Conservation (phyloP, 2,113 vertebrate genomes). For the Tangachromis dhanisi region DNA sequence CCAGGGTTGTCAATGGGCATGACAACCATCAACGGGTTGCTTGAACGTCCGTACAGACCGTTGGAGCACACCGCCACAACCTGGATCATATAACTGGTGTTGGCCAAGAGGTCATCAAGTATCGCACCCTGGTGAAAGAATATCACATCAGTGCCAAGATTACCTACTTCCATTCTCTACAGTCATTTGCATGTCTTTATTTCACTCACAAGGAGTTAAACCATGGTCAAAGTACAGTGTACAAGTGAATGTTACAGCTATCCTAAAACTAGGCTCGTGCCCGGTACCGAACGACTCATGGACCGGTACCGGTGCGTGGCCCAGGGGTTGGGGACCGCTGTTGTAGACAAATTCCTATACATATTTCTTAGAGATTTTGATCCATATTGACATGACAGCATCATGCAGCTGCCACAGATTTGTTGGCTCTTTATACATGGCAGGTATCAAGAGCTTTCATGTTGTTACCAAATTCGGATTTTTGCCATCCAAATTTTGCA, state of each 20-base stretch:
- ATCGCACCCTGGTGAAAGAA: constrained; percentile 84
- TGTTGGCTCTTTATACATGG: background rate
- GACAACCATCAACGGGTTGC: constrained; percentile 79
- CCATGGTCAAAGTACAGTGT: background rate
- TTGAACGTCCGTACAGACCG: constrained; percentile 84
- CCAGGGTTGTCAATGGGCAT: constrained; percentile 83
- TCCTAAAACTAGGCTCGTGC: background rate
- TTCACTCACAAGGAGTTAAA: background rate
- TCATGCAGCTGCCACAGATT: background rate
- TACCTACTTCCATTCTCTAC: background rate
- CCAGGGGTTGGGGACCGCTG: background rate
- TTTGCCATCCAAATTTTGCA: background rate
- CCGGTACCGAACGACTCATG: background rate
- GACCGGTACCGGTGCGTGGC: background rate
- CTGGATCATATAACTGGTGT: constrained; percentile 88
- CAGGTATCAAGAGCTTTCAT: background rate
- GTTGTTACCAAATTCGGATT: background rate
- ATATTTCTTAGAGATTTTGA: background rate
- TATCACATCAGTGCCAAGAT: background rate
- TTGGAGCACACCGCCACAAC: constrained; percentile 92
- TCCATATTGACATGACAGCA: background rate
- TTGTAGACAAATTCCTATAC: background rate
- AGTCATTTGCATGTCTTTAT: background rate
- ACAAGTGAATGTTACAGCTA: background rate
- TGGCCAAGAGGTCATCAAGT: constrained; percentile 82